Percentiles rank a stretch among this genome's conserved stretches.
Evolutionary conservation across 1,140 invertebrate genomes (phyloP).

Genomic region (Drosophila kohkoa): DNA sequence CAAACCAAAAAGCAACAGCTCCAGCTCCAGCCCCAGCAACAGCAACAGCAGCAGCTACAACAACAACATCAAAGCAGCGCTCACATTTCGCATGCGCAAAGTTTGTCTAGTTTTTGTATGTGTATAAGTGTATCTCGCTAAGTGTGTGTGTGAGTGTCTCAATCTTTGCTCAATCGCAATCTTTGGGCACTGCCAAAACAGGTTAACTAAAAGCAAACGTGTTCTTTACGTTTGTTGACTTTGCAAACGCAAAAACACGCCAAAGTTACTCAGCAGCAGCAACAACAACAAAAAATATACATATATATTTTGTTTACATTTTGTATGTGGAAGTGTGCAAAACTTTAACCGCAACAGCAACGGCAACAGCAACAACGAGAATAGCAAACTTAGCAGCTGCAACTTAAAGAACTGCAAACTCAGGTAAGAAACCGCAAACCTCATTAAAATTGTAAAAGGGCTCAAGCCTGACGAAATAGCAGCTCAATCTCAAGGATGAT

Average conservation of each 20-base stretch:
- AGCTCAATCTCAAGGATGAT: conserved; percentile 62
- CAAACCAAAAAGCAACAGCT: conserved; percentile 20
- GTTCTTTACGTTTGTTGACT: conserved; percentile 77
- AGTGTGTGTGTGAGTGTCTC: conserved; percentile 52
- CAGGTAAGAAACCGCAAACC: conserved; percentile 44
- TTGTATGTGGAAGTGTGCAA: conserved; percentile 43
- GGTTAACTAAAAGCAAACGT: conserved; percentile 82
- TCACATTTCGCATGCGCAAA: conserved; percentile 59
- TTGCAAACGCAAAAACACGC: conserved; percentile 70
- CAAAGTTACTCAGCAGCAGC: conserved; percentile 59
- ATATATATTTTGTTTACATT: conserved; percentile 57
- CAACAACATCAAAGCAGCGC: conserved; percentile 24
- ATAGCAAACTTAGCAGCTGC: conserved; percentile 28
- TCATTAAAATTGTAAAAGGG: conserved; percentile 56
- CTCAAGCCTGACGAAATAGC: conserved; percentile 37
- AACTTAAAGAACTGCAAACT: conserved; percentile 45
- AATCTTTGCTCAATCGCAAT: conserved; percentile 82
- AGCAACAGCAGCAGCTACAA: conserved; percentile 17
- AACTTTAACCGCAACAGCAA: conserved; percentile 20
- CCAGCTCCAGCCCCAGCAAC: conserved; percentile 12
- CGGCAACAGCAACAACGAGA: conserved; percentile 3
- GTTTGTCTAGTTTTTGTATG: conserved; percentile 47
- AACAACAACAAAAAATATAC: conserved; percentile 30
- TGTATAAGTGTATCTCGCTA: conserved; percentile 35
- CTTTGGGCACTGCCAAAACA: conserved; percentile 79